Percentiles rank a stretch among this genome's conserved stretches.
Conservation (phyloP, 2,888 invertebrate species). For the Junonia oenone region DNA sequence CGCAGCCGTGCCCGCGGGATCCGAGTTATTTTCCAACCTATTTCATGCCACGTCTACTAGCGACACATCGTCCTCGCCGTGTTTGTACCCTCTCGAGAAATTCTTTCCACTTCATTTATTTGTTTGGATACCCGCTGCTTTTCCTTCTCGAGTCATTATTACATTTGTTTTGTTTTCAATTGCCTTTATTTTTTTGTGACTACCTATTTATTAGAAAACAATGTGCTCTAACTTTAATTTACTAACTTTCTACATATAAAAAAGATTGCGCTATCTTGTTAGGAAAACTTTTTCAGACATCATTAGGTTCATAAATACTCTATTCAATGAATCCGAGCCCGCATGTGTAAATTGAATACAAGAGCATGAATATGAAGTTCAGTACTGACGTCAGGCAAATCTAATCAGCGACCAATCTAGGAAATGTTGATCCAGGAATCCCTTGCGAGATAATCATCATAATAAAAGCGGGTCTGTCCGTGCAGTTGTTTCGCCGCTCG, state of each 20-base stretch:
- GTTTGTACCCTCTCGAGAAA: slow-evolving; percentile 68
- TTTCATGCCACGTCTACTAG: slow-evolving; percentile 57
- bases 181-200: slow-evolving; percentile 18
- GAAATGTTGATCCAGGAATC: slow-evolving; percentile 37
- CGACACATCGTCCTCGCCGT: slow-evolving; percentile 48
- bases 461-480: slow-evolving; percentile 53
- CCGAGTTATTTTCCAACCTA: slow-evolving; percentile 74
- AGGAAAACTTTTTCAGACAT: too few species aligned
- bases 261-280: too few species aligned
- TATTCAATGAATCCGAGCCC: background rate
- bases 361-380: background rate
- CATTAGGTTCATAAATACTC: background rate
- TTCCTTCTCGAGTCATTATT: slow-evolving; percentile 28
- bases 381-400: slow-evolving; percentile 5
- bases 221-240: background rate
- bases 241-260: background rate
- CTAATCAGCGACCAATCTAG: slow-evolving; percentile 38
- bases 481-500: slow-evolving; percentile 66
- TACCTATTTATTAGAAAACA: background rate
- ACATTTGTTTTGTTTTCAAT: slow-evolving; percentile 28
- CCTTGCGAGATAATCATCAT: slow-evolving; percentile 47
- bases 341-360: background rate
- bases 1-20: slow-evolving; percentile 68
- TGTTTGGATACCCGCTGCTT: slow-evolving; percentile 47
- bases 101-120: slow-evolving; percentile 72